Evolutionary conservation across 2,113 vertebrate genomes (phyloP), one percentile per base, ranked within the genome.

Genomic region (Psammodynastes pulverulentus): DNA sequence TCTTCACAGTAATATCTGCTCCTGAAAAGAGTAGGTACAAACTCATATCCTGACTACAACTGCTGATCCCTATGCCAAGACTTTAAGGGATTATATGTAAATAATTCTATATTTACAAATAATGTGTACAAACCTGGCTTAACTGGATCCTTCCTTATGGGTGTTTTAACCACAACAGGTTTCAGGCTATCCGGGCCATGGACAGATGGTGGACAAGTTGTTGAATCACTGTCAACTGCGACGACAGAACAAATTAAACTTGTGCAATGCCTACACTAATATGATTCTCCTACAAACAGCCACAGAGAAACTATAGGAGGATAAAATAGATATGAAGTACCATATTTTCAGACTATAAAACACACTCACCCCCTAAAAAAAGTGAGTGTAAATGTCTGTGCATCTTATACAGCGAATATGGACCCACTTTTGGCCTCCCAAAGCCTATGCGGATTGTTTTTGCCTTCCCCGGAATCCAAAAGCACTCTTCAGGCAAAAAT

Each of bases 1-100:
- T 99, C 97, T 98, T 99, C 95, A 97, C 51, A 43, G 95, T 92
- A 26, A 95, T 87, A 93, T 98, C 98, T 97, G 91, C 19, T 95
- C 92, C 94, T 94, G 92, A 89, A 92, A 17, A 53, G 43, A 91
- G 48, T 54, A 9, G 12, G 51, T 46, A 93, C 1, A 86, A 52
- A 79, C 90, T 26, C 24, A 91, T 86, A 58, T 43, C 21, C 24
- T 84, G 17, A 23, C 48, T 21, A 26, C 2, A 49, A 5, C 10
- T 56, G 21, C 48, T 3, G 52, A 34, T 91, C 10, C 89, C 34
- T 46, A 86, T 17, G 10, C 93, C 34, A 53, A 94, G 2, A 86
- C 13, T 5, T 48, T 48, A 45, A 79, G 4, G 3, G 5, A 5
- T 3, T 13, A 1, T 29, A 39, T 3, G 3, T 87, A 21, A 45